A percentile compares a stretch with the other conserved stretches of the same genome.
These are phyloP conservation scores for Acheta domesticus DNA, from an alignment of 2,888 invertebrate genomes.

Conservation along the genomic window DNA sequence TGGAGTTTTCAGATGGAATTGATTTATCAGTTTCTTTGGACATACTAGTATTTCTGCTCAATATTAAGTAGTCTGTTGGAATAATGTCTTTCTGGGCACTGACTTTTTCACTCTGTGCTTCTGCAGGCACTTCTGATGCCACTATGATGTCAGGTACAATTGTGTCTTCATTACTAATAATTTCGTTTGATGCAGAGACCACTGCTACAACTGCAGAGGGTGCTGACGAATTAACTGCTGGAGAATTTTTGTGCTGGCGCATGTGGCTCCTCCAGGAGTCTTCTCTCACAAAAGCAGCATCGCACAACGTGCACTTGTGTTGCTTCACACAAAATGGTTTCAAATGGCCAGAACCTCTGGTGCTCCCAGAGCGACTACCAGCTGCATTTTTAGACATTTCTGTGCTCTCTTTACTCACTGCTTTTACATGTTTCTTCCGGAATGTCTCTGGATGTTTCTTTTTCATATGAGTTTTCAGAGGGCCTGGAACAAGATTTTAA, in stretches of 20 bases:
- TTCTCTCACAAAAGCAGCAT: conserved; percentile 47
- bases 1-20: neutral
- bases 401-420: conserved; percentile 23
- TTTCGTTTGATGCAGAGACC: neutral
- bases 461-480: conserved; percentile 43
- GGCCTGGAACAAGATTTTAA: conserved; percentile 37
- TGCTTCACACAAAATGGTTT: conserved; percentile 41
- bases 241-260: conserved; percentile 43
- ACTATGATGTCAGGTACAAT: neutral
- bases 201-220: neutral
- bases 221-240: neutral
- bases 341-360: conserved; percentile 25
- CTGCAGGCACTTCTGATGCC: neutral
- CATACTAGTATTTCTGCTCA: neutral
- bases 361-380: conserved; percentile 3
- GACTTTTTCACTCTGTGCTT: neutral
- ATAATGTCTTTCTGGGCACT: neutral
- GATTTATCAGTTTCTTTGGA: neutral
- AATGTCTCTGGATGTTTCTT: conserved; percentile 42
- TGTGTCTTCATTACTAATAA: neutral
- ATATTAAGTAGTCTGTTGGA: neutral
- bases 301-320: conserved; percentile 45
- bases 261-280: conserved; percentile 49
- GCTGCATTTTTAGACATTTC: neutral
- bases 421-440: conserved; percentile 31